A percentile compares a stretch with the other conserved stretches of the same genome.
These are phyloP conservation scores for Dermochelys coriacea DNA, from an alignment of 2,797 vertebrate genomes.

Conservation along the genomic window DNA sequence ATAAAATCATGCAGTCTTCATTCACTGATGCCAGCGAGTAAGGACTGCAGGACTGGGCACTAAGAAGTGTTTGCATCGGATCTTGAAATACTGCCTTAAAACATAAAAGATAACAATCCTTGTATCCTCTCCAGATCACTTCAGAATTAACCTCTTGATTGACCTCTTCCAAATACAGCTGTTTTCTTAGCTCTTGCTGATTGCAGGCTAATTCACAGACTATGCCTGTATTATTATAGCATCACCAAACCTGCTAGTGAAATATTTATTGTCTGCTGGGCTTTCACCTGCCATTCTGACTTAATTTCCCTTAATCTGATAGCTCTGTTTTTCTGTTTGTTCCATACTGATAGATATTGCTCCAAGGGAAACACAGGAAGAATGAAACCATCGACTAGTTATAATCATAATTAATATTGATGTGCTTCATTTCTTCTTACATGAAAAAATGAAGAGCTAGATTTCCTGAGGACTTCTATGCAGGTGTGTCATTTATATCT, in stretches of 20 bases:
- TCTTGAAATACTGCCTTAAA: background rate
- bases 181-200: background rate
- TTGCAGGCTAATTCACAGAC: background rate
- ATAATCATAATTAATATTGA: slow-evolving; percentile 68
- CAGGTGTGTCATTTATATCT: slow-evolving; percentile 43
- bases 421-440: slow-evolving; percentile 45
- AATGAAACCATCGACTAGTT: slow-evolving; percentile 47
- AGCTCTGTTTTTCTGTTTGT: slow-evolving; percentile 20
- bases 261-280: slow-evolving; percentile 52
- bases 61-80: background rate
- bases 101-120: slow-evolving; percentile 18
- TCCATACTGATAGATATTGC: slow-evolving; percentile 12
- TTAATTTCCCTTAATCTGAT: background rate
- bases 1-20: background rate
- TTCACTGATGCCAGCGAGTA: background rate
- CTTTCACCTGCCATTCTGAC: slow-evolving; percentile 62
- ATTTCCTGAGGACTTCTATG: slow-evolving; percentile 31
- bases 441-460: slow-evolving; percentile 31
- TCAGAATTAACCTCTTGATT: slow-evolving; percentile 45
- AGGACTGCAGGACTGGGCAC: background rate
- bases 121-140: background rate
- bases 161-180: slow-evolving; percentile 22
- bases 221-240: slow-evolving; percentile 38
- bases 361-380: slow-evolving; percentile 48
- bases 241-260: slow-evolving; percentile 2